Evolutionary conservation across 2,113 vertebrate genomes (phyloP), one percentile per base, ranked within the genome.

Genomic region (Tringa solitaria): DNA sequence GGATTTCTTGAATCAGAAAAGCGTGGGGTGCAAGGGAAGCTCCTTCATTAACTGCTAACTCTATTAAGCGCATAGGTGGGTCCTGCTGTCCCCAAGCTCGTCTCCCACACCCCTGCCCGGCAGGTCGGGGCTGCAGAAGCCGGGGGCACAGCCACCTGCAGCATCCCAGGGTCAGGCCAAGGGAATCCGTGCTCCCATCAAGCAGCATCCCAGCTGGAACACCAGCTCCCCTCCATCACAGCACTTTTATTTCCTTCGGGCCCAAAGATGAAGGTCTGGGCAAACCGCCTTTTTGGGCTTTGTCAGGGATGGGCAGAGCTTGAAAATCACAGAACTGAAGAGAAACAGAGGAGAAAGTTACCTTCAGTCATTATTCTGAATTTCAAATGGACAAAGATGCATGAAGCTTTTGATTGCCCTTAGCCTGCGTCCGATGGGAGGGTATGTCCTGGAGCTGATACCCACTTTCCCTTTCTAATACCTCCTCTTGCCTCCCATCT

Each of bases 141-240:
- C 0, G 0, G 1, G 51, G 23, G 16, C 37, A 41, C 1, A 1
- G 35, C 10, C 5, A 14, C 43, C 48, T 3, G 1, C 15, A 68
- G 24, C 48, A 59, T 41, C 84, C 63, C 57, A 11, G 30, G 15
- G 5, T 43, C 30, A 50, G 19, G 12, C 11, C n/a, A 12, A 23
- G 32, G 56, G n/a, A 61, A 82, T 63, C 24, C 28, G 3, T 1
- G 8, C 16, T 39, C 50, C 50, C 45, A 65, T 64, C 35, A 20
- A 35, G 46, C 22, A 33, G 24, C 41, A 10, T 9, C 18, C 2
- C n/a, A 28, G 65, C 17, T 57, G 56, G 37, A 67, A 15, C 7
- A 4, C 12, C 11, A 8, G 12, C 30, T 84, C 24, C 37, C n/a
- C 22, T 54, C 53, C n/a, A 15, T 7, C 51, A 18, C 19, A n/a